Evolutionary conservation across 2,888 invertebrate species (phyloP).

Genomic region (Hyppa rectilinea): DNA sequence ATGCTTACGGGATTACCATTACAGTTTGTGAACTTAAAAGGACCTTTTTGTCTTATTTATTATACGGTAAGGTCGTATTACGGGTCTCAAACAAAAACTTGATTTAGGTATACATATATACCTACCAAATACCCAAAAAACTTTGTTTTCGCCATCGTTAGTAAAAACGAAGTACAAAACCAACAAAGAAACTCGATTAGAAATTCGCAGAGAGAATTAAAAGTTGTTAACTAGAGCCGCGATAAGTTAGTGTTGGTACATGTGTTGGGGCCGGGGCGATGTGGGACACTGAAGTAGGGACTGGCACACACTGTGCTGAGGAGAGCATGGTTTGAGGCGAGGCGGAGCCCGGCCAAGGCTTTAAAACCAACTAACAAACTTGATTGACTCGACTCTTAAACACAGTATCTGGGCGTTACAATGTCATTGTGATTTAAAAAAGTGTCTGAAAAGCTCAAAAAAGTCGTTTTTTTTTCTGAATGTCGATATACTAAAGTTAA

Average conservation of each 20-base stretch:
- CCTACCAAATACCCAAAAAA: conserved; percentile 1
- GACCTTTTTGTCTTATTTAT: not conserved
- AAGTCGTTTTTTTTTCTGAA: no score
- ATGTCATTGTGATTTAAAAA: not conserved
- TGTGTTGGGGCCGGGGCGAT: conserved; percentile 35
- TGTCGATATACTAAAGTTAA: no score
- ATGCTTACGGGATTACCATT: conserved; percentile 1
- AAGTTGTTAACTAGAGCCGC: conserved; percentile 72
- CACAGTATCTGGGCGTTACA: not conserved
- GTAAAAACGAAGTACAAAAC: conserved; percentile 43
- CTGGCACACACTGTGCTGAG: not conserved
- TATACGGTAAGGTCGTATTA: no score
- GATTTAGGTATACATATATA: not conserved
- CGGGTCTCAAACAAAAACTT: no score
- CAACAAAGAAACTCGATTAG: conserved; percentile 70
- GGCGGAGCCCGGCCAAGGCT: not conserved
- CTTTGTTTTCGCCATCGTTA: conserved; percentile 24
- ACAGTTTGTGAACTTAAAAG: not conserved
- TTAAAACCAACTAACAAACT: not conserved
- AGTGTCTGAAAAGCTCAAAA: no score
- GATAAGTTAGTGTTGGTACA: conserved; percentile 64
- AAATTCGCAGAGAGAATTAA: conserved; percentile 69
- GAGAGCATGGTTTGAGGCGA: not conserved
- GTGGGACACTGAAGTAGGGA: conserved; percentile 45
- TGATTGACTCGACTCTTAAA: not conserved